Percentiles rank a stretch among this genome's conserved stretches.
Conservation (phyloP, 2,797 vertebrate species). For the Helarctos malayanus region DNA sequence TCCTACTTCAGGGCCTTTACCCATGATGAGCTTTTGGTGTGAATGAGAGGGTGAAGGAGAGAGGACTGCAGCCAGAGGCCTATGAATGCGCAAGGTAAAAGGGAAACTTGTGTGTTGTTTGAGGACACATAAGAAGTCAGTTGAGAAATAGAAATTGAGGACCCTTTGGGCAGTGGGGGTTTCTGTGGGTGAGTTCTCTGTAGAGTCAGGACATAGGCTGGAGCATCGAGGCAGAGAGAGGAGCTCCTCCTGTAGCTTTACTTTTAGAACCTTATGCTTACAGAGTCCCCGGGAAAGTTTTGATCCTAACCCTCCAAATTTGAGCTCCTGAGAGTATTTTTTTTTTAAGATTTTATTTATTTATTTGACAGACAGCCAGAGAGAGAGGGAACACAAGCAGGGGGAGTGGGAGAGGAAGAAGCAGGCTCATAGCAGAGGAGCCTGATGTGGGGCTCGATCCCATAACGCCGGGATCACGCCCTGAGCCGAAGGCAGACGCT, state of each 20-base stretch:
- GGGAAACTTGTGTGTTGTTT: neutral
- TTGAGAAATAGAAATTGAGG: neutral
- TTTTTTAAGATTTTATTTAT: too few species aligned
- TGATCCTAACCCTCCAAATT: neutral
- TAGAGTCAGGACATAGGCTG: neutral
- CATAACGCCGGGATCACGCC: too few species aligned
- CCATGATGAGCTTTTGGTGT: neutral
- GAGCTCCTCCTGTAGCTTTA: neutral
- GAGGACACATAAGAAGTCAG: neutral
- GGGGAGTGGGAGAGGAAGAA: too few species aligned
- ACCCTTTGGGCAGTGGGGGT: neutral
- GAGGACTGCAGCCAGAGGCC: neutral
- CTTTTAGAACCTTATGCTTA: conserved; percentile 10
- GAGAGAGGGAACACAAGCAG: too few species aligned
- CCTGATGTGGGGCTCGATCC: too few species aligned
- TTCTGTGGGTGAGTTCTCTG: neutral
- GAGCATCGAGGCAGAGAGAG: neutral
- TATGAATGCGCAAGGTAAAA: neutral
- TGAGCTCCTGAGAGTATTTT: neutral
- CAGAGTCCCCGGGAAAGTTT: neutral
- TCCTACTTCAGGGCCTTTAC: neutral
- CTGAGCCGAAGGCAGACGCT: too few species aligned
- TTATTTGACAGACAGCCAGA: too few species aligned
- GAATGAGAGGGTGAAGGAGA: neutral
- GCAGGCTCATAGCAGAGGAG: too few species aligned